Base-by-base conservation (phyloP, 2,888 invertebrate genomes). In the Lypha dubia region DNA sequence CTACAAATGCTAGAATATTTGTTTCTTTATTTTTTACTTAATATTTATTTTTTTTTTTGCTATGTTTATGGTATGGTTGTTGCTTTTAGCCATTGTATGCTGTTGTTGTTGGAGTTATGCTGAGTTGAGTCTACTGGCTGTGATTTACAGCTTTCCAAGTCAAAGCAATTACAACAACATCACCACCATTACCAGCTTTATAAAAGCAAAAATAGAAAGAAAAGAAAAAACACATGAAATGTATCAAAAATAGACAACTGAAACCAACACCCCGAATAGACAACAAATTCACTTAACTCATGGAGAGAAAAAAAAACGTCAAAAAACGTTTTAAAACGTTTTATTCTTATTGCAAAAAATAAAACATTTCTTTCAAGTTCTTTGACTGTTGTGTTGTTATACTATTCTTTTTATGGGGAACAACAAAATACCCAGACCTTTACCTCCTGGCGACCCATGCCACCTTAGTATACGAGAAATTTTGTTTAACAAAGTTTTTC, bases 71-170 rank as follows among this genome's bases (percentile, higher is more conserved):
- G 8, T 49, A 63, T 46, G 56, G 28, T 38, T 58, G 58, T 49
- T 58, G 81, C 68, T 70, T 62, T 68, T 75, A 74, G 38, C 68
- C 62, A 56, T 80, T 46, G n/a, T 73, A 9, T 24, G 6, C 65
- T 71, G 38, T 63, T 77, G 38, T 63, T 62, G 46, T 49, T 73
- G 22, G 1, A 32, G 28, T n/a, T 41, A 20, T 67, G 63, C 56
- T 73, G 56, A 56, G 79, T 79, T 53, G 56, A 75, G 79, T 86
- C 85, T 84, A 84, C 71, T 80, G 76, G 76, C 87, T 86, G 87
- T 87, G 88, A 87, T 88, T 88, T 87, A 85, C 87, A 85, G 80
- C 85, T 83, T 77, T 73, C 20, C 70, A 70, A 81, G 84, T 81
- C 79, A 84, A 74, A 85, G 86, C 85, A 82, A 86, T 86, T 84